A percentile compares a stretch with the other conserved stretches of the same genome.
Conservation (phyloP, 2,888 invertebrate species). For the Caenorhabditis panamensis region DNA sequence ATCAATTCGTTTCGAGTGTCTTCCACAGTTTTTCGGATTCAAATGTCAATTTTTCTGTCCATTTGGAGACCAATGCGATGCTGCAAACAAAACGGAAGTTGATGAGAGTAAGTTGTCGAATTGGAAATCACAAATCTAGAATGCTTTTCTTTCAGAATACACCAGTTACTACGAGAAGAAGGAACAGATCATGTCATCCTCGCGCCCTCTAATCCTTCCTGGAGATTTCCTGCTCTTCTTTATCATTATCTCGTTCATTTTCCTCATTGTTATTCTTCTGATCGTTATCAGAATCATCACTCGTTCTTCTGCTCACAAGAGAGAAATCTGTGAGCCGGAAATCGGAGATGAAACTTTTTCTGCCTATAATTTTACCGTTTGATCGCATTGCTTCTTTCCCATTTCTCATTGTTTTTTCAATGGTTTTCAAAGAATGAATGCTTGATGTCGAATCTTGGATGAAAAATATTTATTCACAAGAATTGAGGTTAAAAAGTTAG, state of each 20-base stretch:
- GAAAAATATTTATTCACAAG: too few species aligned
- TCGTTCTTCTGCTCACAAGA: neutral
- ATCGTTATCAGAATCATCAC: neutral
- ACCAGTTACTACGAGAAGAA: too few species aligned
- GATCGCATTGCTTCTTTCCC: neutral
- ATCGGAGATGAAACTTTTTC: neutral
- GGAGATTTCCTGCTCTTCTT: neutral
- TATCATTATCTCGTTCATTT: neutral
- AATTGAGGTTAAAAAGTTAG: too few species aligned
- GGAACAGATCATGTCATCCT: neutral
- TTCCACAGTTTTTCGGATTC: slow-evolving; percentile 23
- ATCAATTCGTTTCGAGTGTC: slow-evolving; percentile 37
- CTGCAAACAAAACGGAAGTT: neutral
- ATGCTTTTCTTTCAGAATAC: slow-evolving; percentile 18
- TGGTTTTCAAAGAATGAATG: too few species aligned
- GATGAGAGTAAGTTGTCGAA: slow-evolving; percentile 15
- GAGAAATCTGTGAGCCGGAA: neutral
- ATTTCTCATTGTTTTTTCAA: neutral
- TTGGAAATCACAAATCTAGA: neutral
- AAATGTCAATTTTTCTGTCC: slow-evolving; percentile 34
- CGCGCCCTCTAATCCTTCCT: neutral
- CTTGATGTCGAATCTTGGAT: too few species aligned
- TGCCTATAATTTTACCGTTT: too few species aligned
- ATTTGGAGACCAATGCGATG: slow-evolving; percentile 7
- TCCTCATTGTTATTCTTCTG: neutral